phyloP scores from a whole-genome alignment of 2,888 invertebrate species.

The Aleiodes leptofemur region DNA sequence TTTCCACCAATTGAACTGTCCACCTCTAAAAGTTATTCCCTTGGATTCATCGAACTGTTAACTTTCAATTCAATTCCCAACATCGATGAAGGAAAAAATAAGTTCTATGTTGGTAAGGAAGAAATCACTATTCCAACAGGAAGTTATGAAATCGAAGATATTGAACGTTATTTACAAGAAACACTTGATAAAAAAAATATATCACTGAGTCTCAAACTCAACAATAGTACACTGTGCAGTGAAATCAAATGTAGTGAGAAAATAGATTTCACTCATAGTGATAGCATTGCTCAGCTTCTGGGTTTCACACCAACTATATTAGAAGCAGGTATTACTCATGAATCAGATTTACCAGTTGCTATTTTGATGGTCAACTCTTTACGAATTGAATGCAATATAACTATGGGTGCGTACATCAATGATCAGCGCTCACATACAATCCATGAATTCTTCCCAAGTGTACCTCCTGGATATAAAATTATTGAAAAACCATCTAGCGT shows the following conservation, averaged over 20 bases:
- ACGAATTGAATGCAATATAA: too few relatives aligned
- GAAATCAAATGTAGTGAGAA: constrained; percentile 49
- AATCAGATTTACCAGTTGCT: too few relatives aligned
- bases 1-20: constrained; percentile 61
- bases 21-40: constrained; percentile 54
- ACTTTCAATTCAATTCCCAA: constrained; percentile 64
- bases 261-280: constrained; percentile 48
- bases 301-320: constrained; percentile 42
- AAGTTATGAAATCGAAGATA: constrained; percentile 65
- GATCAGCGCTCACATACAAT: too few relatives aligned
- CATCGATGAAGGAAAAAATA: constrained; percentile 63
- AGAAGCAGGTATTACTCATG: constrained; percentile 48
- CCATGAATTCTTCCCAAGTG: too few relatives aligned
- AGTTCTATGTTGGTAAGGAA: constrained; percentile 43
- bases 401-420: too few relatives aligned
- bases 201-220: constrained; percentile 51
- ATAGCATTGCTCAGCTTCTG: constrained; percentile 49
- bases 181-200: neutral
- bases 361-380: too few relatives aligned
- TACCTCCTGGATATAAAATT: too few relatives aligned
- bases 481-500: too few relatives aligned
- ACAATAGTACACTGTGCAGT: constrained; percentile 63
- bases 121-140: constrained; percentile 59
- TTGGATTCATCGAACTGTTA: constrained; percentile 62
- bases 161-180: constrained; percentile 51